Conservation (phyloP, 2,888 invertebrate species). For the Acrobasis consociella region DNA sequence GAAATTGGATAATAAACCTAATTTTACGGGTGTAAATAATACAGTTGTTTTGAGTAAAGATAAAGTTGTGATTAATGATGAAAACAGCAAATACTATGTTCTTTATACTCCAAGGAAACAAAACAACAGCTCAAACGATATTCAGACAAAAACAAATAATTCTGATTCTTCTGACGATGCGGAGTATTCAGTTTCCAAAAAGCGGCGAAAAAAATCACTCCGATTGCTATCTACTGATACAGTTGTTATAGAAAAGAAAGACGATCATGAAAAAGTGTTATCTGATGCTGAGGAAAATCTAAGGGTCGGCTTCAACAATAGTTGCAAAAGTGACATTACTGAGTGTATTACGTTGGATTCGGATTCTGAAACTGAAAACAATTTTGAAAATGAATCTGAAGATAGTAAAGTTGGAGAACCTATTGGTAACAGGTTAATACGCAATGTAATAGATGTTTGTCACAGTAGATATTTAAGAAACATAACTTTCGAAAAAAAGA, state of each 20-base stretch:
- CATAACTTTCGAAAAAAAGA: constrained; percentile 34
- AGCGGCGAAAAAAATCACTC: constrained; percentile 38
- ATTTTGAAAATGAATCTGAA: constrained; percentile 25
- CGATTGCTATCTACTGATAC: constrained; percentile 44
- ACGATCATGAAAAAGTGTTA: constrained; percentile 16
- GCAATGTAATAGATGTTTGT: constrained; percentile 55
- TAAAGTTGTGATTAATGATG: constrained; percentile 48
- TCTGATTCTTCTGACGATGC: constrained; percentile 37
- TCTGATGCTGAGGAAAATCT: constrained; percentile 10
- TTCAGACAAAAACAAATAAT: constrained; percentile 31
- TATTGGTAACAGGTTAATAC: constrained; percentile 46
- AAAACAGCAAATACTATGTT: constrained; percentile 45
- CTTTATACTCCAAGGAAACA: constrained; percentile 37
- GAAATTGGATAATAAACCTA: constrained; percentile 54
- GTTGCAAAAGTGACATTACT: constrained; percentile 25
- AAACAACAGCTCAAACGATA: constrained; percentile 6
- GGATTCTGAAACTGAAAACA: constrained; percentile 44
- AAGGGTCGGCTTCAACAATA: constrained; percentile 11
- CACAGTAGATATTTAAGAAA: constrained; percentile 47
- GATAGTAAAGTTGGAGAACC: constrained; percentile 23
- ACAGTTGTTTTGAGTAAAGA: constrained; percentile 49
- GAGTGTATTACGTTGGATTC: constrained; percentile 61
- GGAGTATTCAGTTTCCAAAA: constrained; percentile 26
- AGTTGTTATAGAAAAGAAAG: constrained; percentile 36
- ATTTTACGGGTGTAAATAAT: constrained; percentile 49